These are phyloP conservation scores for Atta colombica DNA, from an alignment of 1,140 invertebrate genomes.

Conservation along the genomic window DNA sequence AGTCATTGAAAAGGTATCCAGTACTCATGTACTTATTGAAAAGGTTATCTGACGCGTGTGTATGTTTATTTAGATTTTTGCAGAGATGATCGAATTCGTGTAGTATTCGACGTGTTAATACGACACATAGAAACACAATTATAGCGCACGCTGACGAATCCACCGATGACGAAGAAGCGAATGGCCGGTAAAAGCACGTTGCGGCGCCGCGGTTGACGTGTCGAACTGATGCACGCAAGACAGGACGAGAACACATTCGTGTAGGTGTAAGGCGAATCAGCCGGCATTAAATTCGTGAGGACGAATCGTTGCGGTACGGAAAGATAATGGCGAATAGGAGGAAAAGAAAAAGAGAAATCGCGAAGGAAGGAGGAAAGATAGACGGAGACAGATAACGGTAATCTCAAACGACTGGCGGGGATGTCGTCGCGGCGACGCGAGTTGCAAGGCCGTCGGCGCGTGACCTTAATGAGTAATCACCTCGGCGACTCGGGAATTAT, in stretches of 20 bases:
- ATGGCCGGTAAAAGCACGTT: conserved; percentile 47
- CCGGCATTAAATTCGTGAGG: conserved; percentile 70
- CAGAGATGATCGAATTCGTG: background rate
- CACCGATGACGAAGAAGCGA: background rate
- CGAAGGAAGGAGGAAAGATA: background rate
- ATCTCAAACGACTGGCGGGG: conserved; percentile 56
- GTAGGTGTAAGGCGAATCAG: conserved; percentile 64
- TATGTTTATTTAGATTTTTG: background rate
- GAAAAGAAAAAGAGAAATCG: background rate
- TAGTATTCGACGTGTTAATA: background rate
- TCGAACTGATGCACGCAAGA: conserved; percentile 28
- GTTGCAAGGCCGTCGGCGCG: conserved; percentile 81
- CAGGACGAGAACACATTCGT: conserved; percentile 19
- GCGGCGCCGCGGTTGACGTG: conserved; percentile 35
- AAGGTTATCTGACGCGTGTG: background rate
- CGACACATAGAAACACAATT: background rate
- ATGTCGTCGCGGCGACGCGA: conserved; percentile 76
- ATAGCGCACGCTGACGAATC: conserved; percentile 7
- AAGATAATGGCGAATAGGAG: background rate
- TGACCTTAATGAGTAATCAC: conserved; percentile 83
- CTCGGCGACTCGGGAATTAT: conserved; percentile 61
- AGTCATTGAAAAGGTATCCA: background rate
- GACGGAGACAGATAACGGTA: conserved; percentile 75
- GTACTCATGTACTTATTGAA: background rate
- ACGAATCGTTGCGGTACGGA: background rate